phyloP scores from a whole-genome alignment of 2,888 invertebrate species.

The Bombylius discolor region DNA sequence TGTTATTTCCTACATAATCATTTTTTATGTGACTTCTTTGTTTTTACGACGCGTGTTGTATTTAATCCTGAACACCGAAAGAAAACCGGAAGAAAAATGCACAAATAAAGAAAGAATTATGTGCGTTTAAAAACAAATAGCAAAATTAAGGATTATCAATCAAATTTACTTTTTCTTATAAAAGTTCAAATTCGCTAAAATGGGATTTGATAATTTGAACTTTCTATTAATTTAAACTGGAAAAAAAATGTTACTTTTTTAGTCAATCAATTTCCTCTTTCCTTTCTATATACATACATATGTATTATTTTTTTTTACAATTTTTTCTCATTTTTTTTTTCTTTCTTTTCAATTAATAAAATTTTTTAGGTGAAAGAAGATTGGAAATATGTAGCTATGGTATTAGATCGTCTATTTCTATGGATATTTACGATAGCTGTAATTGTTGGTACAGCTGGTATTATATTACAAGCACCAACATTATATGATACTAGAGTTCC shows the following conservation, averaged over 20 bases:
- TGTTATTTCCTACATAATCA: no score
- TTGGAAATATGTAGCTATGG: slow-evolving; percentile 99
- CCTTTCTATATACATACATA: not conserved
- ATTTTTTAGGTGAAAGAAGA: slow-evolving; percentile 75
- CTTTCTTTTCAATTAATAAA: slow-evolving; percentile 2
- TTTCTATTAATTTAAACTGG: no score
- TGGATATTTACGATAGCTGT: slow-evolving; percentile 96
- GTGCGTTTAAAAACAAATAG: no score
- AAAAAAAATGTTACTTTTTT: not conserved
- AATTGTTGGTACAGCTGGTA: slow-evolving; percentile 84
- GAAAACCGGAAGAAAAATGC: no score
- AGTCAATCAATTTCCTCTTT: not conserved
- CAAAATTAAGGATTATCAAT: no score
- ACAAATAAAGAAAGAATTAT: no score
- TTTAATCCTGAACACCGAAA: no score
- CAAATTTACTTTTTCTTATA: no score
- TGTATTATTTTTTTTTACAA: not conserved
- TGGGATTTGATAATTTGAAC: no score
- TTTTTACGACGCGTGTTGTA: no score
- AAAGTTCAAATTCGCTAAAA: no score
- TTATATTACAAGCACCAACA: slow-evolving; percentile 89
- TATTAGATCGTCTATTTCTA: slow-evolving; percentile 88
- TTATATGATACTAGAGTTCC: slow-evolving; percentile 83
- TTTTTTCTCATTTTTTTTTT: not conserved
- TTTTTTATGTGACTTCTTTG: no score